Evolutionary conservation across 2,888 invertebrate species (phyloP).

Genomic region (Lasius fuliginosus): DNA sequence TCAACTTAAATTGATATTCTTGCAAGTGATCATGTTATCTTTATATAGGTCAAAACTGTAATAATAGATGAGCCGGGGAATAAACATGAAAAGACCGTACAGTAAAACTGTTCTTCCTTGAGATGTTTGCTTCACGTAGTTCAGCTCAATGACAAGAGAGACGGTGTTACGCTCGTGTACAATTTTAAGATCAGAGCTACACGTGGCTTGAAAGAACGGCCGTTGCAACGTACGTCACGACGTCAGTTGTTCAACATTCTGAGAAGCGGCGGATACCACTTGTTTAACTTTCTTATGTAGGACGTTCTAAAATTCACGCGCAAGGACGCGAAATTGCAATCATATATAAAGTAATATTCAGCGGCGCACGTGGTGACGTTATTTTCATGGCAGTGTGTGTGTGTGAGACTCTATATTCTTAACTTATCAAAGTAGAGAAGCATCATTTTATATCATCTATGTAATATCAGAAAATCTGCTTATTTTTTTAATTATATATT

Average conservation of each 20-base stretch:
- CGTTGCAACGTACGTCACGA: background rate
- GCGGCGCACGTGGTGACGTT: background rate
- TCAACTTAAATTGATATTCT: background rate
- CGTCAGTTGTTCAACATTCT: background rate
- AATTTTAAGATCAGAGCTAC: slow-evolving; percentile 11
- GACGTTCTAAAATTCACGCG: background rate
- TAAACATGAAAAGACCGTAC: background rate
- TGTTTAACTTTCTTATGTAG: background rate
- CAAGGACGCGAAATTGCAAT: background rate
- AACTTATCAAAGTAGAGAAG: background rate
- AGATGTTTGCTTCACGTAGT: background rate
- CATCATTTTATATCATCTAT: background rate
- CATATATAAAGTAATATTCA: slow-evolving; percentile 15
- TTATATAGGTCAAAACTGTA: background rate
- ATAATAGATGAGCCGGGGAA: background rate
- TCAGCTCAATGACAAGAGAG: slow-evolving; percentile 14
- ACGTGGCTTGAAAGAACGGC: background rate
- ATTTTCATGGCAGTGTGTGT: background rate
- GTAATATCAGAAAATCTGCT: background rate
- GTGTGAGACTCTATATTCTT: background rate
- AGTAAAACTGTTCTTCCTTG: background rate
- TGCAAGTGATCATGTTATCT: background rate
- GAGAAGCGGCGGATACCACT: background rate
- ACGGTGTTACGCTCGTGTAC: background rate
- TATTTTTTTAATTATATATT: background rate